Evolutionary conservation across 2,113 vertebrate species (phyloP).

Genomic region (Cricetomys ansorgei): DNA sequence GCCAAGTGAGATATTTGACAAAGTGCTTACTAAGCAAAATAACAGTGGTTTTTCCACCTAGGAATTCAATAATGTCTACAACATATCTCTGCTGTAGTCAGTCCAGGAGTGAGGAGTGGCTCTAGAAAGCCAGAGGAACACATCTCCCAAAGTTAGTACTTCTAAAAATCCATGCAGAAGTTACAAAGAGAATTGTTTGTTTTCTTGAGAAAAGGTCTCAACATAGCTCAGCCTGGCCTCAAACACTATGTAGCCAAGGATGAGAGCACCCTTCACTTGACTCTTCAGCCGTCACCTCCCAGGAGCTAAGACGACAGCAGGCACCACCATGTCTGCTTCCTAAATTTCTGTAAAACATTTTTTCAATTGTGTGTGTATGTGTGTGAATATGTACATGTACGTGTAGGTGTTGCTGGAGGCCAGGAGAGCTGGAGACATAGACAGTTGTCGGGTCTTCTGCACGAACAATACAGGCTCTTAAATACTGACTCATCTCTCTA

Average conservation of each 20-base stretch:
- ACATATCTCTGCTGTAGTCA: not conserved
- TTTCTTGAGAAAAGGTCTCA: not conserved
- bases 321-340: not conserved
- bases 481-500: not conserved
- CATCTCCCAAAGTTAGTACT: not conserved
- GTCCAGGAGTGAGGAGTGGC: constrained; percentile 10
- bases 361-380: not conserved
- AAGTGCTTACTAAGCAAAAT: constrained; percentile 30
- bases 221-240: not conserved
- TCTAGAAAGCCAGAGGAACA: not conserved
- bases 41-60: not conserved
- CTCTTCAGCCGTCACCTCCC: not conserved
- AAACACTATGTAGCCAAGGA: not conserved
- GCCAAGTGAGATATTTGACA: not conserved
- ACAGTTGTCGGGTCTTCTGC: not conserved
- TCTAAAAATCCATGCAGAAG: not conserved
- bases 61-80: not conserved
- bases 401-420: not conserved
- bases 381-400: not conserved
- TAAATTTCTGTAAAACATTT: not conserved
- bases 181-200: not conserved
- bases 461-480: not conserved
- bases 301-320: not conserved
- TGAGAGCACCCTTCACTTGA: not conserved
- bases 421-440: not conserved